Evolutionary conservation across 2,113 vertebrate genomes (phyloP).

Genomic region (Apeltes quadracus): DNA sequence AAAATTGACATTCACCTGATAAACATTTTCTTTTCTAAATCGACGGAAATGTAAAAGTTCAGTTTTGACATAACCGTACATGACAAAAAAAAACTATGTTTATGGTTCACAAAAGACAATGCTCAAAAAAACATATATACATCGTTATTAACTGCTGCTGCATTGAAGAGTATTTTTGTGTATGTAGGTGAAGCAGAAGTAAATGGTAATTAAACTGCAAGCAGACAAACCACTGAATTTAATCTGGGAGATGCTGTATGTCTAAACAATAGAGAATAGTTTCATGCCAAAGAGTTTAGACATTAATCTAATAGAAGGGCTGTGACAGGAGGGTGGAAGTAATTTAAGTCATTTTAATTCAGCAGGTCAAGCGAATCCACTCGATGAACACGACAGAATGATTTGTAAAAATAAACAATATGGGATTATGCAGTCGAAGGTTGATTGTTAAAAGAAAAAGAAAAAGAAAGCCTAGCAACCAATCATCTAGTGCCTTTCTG

Average conservation of each 20-base stretch:
- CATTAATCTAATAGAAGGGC: background rate
- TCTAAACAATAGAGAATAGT: background rate
- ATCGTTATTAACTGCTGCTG: background rate
- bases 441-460: slow-evolving; percentile 7
- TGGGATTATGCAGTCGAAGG: background rate
- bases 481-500: slow-evolving; percentile 6
- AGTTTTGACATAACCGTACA: slow-evolving; percentile 8
- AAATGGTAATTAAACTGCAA: slow-evolving; percentile 2
- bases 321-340: background rate
- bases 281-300: background rate
- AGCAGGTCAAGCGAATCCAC: background rate
- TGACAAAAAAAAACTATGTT: background rate
- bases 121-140: background rate
- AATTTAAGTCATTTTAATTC: background rate
- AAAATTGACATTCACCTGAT: background rate
- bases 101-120: background rate
- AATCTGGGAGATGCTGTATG: background rate
- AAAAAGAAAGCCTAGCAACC: slow-evolving; percentile 4
- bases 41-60: background rate
- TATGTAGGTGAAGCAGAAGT: slow-evolving; percentile 31
- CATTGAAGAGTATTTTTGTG: background rate
- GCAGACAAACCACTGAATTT: background rate
- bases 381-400: background rate
- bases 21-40: background rate
- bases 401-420: background rate